A percentile compares a stretch with the other conserved stretches of the same genome.
phyloP scores from a whole-genome alignment of 2,888 invertebrate species.

The Ochropacha duplaris region DNA sequence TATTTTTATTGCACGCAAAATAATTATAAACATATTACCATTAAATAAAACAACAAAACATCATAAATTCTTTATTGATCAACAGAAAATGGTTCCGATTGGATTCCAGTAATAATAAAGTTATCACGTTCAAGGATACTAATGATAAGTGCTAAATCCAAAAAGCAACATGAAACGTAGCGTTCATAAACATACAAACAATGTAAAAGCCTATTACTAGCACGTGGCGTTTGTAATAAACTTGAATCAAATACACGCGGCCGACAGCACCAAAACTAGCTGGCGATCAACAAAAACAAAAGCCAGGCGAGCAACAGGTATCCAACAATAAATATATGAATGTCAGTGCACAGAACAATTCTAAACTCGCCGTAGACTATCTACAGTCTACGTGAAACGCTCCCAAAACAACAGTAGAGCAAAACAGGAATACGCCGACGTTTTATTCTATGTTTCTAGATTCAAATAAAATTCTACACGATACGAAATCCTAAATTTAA shows the following conservation, averaged over 20 bases:
- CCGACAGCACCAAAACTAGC: conserved; percentile 49
- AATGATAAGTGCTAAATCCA: background rate
- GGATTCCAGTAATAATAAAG: background rate
- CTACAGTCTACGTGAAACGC: background rate
- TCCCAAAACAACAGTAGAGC: background rate
- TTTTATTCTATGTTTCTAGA: conserved; percentile 5
- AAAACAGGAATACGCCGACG: background rate
- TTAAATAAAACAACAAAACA: too few relatives aligned
- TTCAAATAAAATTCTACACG: conserved; percentile 24
- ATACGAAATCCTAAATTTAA: conserved; percentile 41
- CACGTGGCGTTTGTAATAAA: conserved; percentile 36
- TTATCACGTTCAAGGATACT: too few relatives aligned
- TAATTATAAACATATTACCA: too few relatives aligned
- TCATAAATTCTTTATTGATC: too few relatives aligned
- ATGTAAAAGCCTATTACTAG: conserved; percentile 22
- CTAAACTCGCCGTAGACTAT: background rate
- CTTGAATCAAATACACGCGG: conserved; percentile 48
- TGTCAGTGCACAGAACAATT: background rate
- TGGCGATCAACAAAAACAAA: conserved; percentile 73
- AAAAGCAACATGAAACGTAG: background rate
- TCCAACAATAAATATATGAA: conserved; percentile 13
- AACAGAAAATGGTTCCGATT: too few relatives aligned
- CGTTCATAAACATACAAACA: conserved; percentile 14
- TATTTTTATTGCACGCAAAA: too few relatives aligned
- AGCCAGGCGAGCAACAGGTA: conserved; percentile 62